A percentile compares a stretch with the other conserved stretches of the same genome.
phyloP scores from a whole-genome alignment of 2,888 invertebrate species.

The Tetragonisca angustula region DNA sequence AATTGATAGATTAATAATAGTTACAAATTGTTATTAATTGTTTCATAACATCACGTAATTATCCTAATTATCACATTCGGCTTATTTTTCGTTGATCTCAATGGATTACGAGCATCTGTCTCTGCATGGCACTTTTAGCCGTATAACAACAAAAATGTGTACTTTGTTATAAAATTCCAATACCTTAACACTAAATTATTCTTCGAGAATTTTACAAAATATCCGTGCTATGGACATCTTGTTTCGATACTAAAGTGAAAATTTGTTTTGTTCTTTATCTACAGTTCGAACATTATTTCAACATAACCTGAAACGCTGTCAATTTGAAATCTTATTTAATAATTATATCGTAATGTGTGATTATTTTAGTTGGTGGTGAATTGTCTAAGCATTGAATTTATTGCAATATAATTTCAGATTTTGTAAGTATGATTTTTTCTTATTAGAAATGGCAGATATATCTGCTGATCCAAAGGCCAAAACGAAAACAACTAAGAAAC shows the following conservation, averaged over 20 bases:
- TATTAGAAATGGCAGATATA: conserved; percentile 87
- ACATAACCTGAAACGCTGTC: conserved; percentile 45
- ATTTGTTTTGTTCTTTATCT: conserved; percentile 1
- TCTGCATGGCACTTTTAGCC: conserved; percentile 37
- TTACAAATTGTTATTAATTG: conserved; percentile 20
- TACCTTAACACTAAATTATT: background rate
- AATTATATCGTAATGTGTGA: background rate
- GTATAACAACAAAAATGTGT: conserved; percentile 63
- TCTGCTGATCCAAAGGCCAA: conserved; percentile 86
- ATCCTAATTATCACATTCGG: conserved; percentile 38
- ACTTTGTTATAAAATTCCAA: background rate
- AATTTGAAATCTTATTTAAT: background rate
- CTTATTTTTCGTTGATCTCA: conserved; percentile 65
- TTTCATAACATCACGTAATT: background rate
- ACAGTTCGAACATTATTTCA: background rate
- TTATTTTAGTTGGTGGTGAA: background rate
- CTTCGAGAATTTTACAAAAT: background rate
- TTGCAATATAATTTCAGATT: background rate
- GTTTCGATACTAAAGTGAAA: conserved; percentile 6
- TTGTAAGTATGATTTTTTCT: background rate
- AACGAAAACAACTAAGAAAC: conserved; percentile 85
- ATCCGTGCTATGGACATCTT: background rate
- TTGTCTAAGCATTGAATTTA: background rate
- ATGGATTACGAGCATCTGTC: conserved; percentile 69
- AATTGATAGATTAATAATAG: conserved; percentile 70